Evolutionary conservation across 2,797 vertebrate species (phyloP).

Genomic region (Prionace glauca): DNA sequence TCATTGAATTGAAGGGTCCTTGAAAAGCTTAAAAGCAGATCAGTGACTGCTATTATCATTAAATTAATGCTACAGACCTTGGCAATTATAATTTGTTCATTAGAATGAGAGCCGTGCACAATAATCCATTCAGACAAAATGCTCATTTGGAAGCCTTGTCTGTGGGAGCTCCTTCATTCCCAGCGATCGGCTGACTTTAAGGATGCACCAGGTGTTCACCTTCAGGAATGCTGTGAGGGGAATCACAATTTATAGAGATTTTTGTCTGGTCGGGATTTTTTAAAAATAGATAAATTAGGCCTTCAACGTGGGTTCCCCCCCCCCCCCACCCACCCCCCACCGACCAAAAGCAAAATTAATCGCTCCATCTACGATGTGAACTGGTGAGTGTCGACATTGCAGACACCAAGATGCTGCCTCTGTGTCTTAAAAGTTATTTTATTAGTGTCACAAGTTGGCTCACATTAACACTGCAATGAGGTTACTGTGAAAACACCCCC

Average conservation of each 20-base stretch:
- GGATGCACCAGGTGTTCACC: conserved; percentile 68
- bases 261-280: too few species aligned
- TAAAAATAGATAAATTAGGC: neutral
- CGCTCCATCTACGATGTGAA: conserved; percentile 97
- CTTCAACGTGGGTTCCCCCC: neutral
- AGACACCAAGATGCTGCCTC: conserved; percentile 49
- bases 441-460: too few species aligned
- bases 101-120: conserved; percentile 67
- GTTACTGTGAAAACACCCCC: too few species aligned
- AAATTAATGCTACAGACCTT: conserved; percentile 75
- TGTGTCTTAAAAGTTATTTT: neutral
- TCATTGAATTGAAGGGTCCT: conserved; percentile 52
- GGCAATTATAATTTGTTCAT: conserved; percentile 77
- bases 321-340: too few species aligned
- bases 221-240: conserved; percentile 58
- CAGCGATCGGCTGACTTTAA: conserved; percentile 62
- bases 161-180: conserved; percentile 53
- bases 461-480: too few species aligned
- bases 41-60: conserved; percentile 68
- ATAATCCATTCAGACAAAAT: conserved; percentile 67
- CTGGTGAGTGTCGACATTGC: conserved; percentile 79
- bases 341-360: conserved; percentile 62
- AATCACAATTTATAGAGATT: neutral
- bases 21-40: conserved; percentile 62
- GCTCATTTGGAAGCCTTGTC: conserved; percentile 57